These are phyloP conservation scores for Brachypteracias leptosomus DNA, from an alignment of 2,113 vertebrate species.

Conservation along the genomic window DNA sequence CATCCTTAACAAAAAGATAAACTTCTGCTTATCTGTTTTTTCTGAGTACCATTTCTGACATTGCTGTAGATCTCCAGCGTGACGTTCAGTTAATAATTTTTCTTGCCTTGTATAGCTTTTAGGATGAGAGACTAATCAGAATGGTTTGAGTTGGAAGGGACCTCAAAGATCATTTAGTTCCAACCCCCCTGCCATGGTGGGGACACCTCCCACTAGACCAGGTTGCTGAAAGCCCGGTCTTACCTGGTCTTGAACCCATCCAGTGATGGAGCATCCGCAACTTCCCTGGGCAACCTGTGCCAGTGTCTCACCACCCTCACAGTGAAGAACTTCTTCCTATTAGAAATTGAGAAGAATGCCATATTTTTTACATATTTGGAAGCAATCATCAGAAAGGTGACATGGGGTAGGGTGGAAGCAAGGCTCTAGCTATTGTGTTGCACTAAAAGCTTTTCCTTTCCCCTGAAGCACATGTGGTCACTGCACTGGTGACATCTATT, in stretches of 20 bases:
- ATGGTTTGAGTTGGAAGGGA: no score
- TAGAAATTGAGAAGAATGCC: neutral
- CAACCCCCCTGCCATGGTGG: no score
- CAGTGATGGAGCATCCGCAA: no score
- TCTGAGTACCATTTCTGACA: neutral
- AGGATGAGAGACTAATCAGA: neutral
- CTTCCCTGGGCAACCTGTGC: no score
- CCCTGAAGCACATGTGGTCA: neutral
- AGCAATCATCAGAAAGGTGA: neutral
- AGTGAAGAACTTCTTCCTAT: no score
- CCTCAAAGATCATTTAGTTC: no score
- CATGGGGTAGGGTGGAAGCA: neutral
- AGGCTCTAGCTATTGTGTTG: neutral
- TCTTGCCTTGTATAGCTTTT: neutral
- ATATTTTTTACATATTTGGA: neutral
- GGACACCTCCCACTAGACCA: no score
- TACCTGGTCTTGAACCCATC: no score
- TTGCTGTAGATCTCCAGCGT: neutral
- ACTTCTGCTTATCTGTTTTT: neutral
- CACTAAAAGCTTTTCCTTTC: neutral
- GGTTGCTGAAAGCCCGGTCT: no score
- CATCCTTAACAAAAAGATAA: neutral
- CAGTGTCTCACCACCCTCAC: no score
- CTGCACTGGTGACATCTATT: neutral
- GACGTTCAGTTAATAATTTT: neutral